These are phyloP conservation scores for Pampusana beccarii DNA, from an alignment of 2,113 vertebrate genomes.

Conservation along the genomic window DNA sequence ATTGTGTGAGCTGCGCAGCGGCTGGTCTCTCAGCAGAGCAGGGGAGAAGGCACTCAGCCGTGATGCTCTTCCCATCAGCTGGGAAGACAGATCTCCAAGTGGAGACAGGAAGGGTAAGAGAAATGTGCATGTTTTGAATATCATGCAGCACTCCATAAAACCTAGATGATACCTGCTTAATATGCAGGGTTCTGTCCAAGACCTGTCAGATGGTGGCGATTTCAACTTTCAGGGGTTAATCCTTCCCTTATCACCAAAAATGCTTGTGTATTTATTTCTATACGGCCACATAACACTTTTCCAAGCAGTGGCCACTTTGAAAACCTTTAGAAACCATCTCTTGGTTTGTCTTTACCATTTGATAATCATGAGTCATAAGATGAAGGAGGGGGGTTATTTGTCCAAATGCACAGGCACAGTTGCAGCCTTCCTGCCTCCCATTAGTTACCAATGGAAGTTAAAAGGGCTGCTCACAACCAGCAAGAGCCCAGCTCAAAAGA, in stretches of 20 bases:
- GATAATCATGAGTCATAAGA: neutral
- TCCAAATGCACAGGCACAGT: neutral
- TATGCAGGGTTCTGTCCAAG: neutral
- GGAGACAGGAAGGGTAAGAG: neutral
- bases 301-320: neutral
- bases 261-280: neutral
- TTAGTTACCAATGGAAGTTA: neutral
- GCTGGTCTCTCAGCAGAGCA: neutral
- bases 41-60: neutral
- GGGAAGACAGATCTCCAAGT: neutral
- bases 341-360: neutral
- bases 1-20: slow-evolving; percentile 5
- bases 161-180: neutral
- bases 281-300: neutral
- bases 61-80: neutral
- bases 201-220: neutral
- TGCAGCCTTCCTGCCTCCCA: neutral
- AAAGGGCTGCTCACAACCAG: neutral
- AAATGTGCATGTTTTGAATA: neutral
- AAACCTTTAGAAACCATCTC: neutral
- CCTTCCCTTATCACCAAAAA: neutral
- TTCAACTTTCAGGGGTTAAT: neutral
- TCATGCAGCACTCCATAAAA: neutral
- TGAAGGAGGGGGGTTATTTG: neutral
- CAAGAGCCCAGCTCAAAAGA: neutral